These are phyloP conservation scores for Tyrophagus putrescentiae DNA, from an alignment of 1,140 invertebrate species.

Conservation along the genomic window DNA sequence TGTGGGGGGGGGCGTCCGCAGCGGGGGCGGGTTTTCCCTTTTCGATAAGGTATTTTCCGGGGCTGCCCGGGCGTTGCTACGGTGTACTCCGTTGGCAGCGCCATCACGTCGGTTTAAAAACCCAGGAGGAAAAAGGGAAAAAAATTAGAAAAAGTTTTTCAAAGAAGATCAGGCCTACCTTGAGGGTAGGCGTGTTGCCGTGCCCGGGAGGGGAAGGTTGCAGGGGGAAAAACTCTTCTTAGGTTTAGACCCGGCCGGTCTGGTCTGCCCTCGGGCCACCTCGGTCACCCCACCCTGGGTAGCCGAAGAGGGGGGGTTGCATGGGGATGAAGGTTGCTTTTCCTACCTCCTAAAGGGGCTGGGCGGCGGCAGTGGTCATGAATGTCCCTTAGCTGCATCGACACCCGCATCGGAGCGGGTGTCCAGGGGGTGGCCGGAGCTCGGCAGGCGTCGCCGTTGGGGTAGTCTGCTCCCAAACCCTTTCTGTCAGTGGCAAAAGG, in stretches of 20 bases:
- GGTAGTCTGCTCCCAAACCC: too few relatives aligned
- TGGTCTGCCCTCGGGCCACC: background rate
- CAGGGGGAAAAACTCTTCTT: constrained; percentile 20
- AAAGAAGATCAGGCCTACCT: background rate
- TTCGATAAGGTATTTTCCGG: background rate
- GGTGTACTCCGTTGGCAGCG: constrained; percentile 18
- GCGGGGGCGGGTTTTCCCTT: background rate
- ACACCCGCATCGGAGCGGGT: background rate
- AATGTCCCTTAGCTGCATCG: constrained; percentile 11
- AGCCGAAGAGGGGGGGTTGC: constrained; percentile 8
- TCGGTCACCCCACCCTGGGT: constrained; percentile 9
- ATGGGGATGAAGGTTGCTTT: background rate
- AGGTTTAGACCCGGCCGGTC: constrained; percentile 9
- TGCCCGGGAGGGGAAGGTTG: background rate
- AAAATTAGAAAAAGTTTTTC: background rate
- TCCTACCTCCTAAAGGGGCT: background rate
- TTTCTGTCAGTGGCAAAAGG: background rate
- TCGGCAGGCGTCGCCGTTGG: too few relatives aligned
- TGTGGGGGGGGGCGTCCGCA: background rate
- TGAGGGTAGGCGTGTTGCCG: background rate
- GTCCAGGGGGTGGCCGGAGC: background rate
- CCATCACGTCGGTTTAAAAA: constrained; percentile 19
- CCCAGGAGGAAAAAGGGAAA: background rate
- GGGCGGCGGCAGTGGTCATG: background rate
- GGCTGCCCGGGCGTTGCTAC: background rate